These are phyloP conservation scores for Acronicta aceris DNA, from an alignment of 2,888 invertebrate species.

Conservation along the genomic window DNA sequence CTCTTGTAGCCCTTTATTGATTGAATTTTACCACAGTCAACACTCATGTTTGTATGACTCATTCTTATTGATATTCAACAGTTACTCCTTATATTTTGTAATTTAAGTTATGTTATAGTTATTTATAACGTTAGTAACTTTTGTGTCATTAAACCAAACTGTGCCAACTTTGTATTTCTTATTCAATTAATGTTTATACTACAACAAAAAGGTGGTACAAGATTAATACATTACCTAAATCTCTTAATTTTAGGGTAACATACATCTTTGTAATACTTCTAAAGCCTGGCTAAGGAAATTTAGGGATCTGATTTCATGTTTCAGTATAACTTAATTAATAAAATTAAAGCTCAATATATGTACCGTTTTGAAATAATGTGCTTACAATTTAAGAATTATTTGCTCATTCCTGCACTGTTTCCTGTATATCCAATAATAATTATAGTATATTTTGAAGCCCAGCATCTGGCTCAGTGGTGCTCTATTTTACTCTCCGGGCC, in stretches of 20 bases:
- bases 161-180: constrained; percentile 41
- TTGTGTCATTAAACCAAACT: constrained; percentile 25
- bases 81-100: constrained; percentile 20
- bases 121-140: constrained; percentile 32
- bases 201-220: background rate
- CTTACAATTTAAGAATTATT: background rate
- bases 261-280: too few relatives aligned
- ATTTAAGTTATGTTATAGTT: constrained; percentile 21
- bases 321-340: background rate
- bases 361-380: background rate
- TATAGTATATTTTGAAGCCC: constrained; percentile 4
- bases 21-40: background rate
- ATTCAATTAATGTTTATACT: constrained; percentile 10
- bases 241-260: background rate
- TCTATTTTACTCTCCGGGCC: constrained; percentile 18
- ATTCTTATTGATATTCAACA: too few relatives aligned
- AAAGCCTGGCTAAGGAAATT: background rate
- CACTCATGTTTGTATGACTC: background rate
- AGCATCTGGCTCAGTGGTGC: constrained; percentile 21
- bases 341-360: background rate
- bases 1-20: too few relatives aligned
- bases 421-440: constrained; percentile 9
- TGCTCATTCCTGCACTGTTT: background rate
- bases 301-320: background rate
- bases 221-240: background rate